Evolutionary conservation across 2,797 vertebrate genomes (phyloP).

Genomic region (Arremon aurantiirostris): DNA sequence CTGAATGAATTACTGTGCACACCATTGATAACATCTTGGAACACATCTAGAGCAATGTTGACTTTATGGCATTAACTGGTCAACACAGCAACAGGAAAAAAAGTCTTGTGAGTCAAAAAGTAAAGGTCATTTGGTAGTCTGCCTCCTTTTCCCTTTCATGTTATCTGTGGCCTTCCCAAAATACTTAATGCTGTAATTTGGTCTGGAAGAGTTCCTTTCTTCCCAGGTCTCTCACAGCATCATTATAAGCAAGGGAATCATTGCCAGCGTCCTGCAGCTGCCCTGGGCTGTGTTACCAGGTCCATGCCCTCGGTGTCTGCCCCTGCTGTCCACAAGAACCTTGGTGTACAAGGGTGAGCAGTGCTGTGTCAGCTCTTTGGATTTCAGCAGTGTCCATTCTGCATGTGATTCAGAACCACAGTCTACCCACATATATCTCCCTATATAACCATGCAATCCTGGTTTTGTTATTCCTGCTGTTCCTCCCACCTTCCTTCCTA

Average conservation of each 20-base stretch:
- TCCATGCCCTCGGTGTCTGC: not conserved
- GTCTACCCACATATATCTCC: not conserved
- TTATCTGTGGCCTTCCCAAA: not conserved
- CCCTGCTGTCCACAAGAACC: not conserved
- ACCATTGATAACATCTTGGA: not conserved
- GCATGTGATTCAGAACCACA: constrained; percentile 42
- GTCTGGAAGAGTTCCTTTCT: not conserved
- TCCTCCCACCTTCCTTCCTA: constrained; percentile 34
- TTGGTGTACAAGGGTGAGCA: not conserved
- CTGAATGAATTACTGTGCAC: not conserved
- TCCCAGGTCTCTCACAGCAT: not conserved
- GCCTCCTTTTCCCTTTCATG: not conserved
- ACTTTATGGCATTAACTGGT: not conserved
- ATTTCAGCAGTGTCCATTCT: not conserved
- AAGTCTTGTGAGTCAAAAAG: not conserved
- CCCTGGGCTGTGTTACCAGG: not conserved
- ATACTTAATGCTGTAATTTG: not conserved
- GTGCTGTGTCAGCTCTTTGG: not conserved
- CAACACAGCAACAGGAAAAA: not conserved
- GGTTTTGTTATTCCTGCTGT: constrained; percentile 5
- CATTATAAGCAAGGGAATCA: rapidly evolving
- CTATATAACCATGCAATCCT: not conserved
- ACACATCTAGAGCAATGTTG: not conserved
- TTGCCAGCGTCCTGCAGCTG: not conserved
- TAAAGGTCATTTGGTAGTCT: not conserved